phyloP scores from a whole-genome alignment of 1,140 invertebrate species.

The Parapsyche elsis region DNA sequence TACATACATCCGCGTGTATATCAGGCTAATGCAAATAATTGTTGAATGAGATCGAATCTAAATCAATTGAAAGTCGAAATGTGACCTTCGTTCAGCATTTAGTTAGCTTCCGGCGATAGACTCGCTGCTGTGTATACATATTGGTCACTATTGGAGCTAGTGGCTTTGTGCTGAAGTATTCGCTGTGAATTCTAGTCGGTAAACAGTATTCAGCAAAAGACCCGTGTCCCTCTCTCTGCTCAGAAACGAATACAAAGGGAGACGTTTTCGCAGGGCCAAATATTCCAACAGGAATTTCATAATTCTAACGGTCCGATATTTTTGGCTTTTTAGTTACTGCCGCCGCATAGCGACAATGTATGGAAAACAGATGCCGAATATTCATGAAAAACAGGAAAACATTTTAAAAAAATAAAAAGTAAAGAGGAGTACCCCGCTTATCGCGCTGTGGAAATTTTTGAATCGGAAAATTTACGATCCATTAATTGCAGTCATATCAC shows the following conservation, averaged over 20 bases:
- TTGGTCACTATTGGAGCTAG: neutral
- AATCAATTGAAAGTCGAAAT: no score
- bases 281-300: constrained; percentile 29
- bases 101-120: no score
- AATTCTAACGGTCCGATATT: constrained; percentile 27
- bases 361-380: constrained; percentile 31
- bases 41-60: no score
- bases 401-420: neutral
- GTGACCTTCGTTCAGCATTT: no score
- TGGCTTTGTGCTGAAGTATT: constrained; percentile 1
- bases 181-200: neutral
- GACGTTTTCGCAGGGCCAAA: neutral
- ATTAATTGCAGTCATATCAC: constrained; percentile 14
- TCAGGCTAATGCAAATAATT: no score
- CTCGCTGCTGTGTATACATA: neutral
- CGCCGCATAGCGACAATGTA: constrained; percentile 10
- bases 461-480: constrained; percentile 25
- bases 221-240: neutral
- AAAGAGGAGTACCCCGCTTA: neutral
- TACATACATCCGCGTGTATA: no score
- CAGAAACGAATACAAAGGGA: constrained; percentile 9
- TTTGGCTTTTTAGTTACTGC: constrained; percentile 23
- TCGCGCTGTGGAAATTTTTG: constrained; percentile 13
- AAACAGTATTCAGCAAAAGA: constrained; percentile 10
- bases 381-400: constrained; percentile 28